Conservation (phyloP, 2,797 vertebrate genomes). For the Bucorvus abyssinicus region DNA sequence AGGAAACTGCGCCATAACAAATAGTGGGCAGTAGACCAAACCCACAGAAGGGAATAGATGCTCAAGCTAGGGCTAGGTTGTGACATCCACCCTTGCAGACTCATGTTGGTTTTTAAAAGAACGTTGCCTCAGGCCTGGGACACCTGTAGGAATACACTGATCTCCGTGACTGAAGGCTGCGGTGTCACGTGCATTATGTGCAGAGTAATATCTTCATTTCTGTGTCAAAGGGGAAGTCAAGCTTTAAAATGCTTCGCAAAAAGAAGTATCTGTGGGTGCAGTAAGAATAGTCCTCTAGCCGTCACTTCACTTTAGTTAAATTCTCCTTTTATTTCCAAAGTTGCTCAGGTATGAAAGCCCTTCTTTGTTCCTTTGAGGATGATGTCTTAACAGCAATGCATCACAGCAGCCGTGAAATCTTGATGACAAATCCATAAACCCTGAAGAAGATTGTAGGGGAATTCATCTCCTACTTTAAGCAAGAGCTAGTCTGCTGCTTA, state of each 20-base stretch:
- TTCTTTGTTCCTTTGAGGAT: slow-evolving; percentile 19
- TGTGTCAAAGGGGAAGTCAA: neutral
- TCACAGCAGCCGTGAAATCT: slow-evolving; percentile 41
- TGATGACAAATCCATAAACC: slow-evolving; percentile 45
- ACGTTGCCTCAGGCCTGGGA: neutral
- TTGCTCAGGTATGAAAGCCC: neutral
- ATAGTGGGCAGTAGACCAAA: neutral
- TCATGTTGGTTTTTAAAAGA: neutral
- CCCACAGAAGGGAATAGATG: neutral
- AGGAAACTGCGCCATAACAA: neutral
- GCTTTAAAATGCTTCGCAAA: neutral
- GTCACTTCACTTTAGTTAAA: neutral
- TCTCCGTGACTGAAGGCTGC: rapidly evolving
- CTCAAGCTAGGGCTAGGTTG: neutral
- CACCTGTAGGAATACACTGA: neutral
- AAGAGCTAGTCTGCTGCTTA: slow-evolving; percentile 5
- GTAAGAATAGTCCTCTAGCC: neutral
- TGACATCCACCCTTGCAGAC: neutral
- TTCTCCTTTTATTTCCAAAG: neutral
- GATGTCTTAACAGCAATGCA: slow-evolving; percentile 34
- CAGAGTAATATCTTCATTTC: neutral
- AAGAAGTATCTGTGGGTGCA: neutral
- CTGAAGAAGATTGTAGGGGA: slow-evolving; percentile 21
- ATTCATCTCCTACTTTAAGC: slow-evolving; percentile 53
- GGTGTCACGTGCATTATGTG: neutral